Conservation (phyloP, 2,888 invertebrate genomes). For the Diplolepis rosae region DNA sequence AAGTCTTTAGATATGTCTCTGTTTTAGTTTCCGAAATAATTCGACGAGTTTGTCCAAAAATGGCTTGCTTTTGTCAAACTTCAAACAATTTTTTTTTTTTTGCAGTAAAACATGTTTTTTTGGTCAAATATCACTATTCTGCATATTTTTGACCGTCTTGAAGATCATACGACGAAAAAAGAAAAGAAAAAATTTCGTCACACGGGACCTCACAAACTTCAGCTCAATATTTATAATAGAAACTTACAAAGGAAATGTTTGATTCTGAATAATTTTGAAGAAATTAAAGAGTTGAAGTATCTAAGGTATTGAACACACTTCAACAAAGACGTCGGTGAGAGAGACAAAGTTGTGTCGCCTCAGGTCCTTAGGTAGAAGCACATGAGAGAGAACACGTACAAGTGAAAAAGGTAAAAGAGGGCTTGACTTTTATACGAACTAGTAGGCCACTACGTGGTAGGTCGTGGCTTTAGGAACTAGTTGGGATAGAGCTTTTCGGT, state of each 20-base stretch:
- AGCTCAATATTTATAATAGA: not conserved
- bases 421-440: slow-evolving; percentile 36
- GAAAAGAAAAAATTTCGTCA: too few species aligned
- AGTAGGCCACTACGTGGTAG: slow-evolving; percentile 42
- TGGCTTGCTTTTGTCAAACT: too few species aligned
- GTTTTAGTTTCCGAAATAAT: too few species aligned
- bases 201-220: too few species aligned
- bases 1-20: too few species aligned
- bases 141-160: too few species aligned
- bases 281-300: slow-evolving; percentile 5
- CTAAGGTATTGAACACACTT: slow-evolving; percentile 3
- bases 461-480: slow-evolving; percentile 31
- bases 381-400: slow-evolving; percentile 33
- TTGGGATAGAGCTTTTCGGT: slow-evolving; percentile 9
- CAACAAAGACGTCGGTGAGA: not conserved
- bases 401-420: slow-evolving; percentile 41
- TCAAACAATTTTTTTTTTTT: not conserved
- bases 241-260: not conserved
- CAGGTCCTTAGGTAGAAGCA: slow-evolving; percentile 32
- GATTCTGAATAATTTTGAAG: not conserved
- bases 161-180: too few species aligned
- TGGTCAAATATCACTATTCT: too few species aligned
- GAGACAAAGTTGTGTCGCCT: slow-evolving; percentile 14
- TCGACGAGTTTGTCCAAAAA: too few species aligned
- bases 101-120: too few species aligned